Percentiles rank a stretch among this genome's conserved stretches.
phyloP scores from a whole-genome alignment of 2,797 vertebrate species.

The Paguma larvata region DNA sequence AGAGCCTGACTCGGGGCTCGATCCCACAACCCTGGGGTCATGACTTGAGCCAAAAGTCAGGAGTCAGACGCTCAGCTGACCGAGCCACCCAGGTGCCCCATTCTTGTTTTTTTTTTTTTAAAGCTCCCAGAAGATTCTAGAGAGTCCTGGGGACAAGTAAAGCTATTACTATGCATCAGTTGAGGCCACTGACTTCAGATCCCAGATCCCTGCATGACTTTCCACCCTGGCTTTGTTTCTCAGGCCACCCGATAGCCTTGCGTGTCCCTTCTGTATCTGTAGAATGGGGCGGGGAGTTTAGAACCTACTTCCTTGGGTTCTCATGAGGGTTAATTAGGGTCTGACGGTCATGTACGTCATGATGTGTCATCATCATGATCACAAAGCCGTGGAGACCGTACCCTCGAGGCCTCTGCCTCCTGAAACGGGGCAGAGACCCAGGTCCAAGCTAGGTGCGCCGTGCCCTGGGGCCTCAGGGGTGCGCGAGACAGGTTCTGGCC shows the following conservation, averaged over 20 bases:
- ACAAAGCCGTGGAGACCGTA: neutral
- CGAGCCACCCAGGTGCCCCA: no score
- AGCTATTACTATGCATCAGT: accelerated
- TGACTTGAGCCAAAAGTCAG: no score
- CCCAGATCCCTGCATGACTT: neutral
- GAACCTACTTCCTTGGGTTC: neutral
- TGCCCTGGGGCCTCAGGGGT: neutral
- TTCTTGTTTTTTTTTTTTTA: no score
- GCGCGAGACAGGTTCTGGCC: accelerated
- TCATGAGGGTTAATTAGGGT: neutral
- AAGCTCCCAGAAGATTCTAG: neutral
- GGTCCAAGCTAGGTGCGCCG: neutral
- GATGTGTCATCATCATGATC: no score
- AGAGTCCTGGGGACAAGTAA: neutral
- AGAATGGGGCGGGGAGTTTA: neutral
- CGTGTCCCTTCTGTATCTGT: neutral
- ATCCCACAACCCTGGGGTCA: no score
- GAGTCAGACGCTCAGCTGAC: no score
- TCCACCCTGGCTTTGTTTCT: neutral
- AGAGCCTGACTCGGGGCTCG: no score
- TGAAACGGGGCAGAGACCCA: neutral
- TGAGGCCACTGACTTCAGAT: neutral
- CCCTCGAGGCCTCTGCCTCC: neutral
- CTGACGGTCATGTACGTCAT: accelerated
- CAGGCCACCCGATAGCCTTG: neutral